phyloP scores from a whole-genome alignment of 2,888 invertebrate species.

The Cerastoderma edule region DNA sequence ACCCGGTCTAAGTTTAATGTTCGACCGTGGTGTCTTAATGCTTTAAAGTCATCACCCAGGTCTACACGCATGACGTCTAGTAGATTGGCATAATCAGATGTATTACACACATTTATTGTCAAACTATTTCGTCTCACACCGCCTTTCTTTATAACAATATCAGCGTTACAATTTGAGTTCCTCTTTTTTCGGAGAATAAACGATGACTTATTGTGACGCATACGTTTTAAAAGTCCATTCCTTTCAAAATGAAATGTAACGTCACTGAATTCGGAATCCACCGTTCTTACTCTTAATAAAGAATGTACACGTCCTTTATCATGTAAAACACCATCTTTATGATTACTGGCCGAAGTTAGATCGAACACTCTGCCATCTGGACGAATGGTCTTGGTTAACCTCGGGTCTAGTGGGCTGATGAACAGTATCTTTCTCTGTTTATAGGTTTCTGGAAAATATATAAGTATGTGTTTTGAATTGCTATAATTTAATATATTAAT shows the following conservation, averaged over 20 bases:
- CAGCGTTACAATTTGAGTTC: background rate
- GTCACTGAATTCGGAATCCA: background rate
- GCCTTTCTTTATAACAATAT: constrained; percentile 2
- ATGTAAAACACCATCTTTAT: background rate
- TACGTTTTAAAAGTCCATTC: constrained; percentile 18
- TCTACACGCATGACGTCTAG: too few relatives aligned
- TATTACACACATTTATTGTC: constrained; percentile 1
- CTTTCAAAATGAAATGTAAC: constrained; percentile 17
- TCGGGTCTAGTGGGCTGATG: constrained; percentile 8
- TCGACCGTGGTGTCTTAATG: too few relatives aligned
- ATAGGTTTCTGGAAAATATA: constrained; percentile 2
- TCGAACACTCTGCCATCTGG: constrained; percentile 17
- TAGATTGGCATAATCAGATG: background rate
- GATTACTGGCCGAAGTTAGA: background rate
- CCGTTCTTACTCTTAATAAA: background rate
- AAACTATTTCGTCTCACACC: background rate
- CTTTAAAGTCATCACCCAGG: too few relatives aligned
- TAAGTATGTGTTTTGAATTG: too few relatives aligned
- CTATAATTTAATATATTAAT: too few relatives aligned
- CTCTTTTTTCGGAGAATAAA: background rate
- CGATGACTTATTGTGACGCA: background rate
- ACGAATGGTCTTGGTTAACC: background rate
- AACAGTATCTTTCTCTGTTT: constrained; percentile 11
- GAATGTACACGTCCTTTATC: background rate
- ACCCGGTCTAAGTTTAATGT: too few relatives aligned